Conservation (phyloP, 2,888 invertebrate species). For the Alloscopus bannaensis region DNA sequence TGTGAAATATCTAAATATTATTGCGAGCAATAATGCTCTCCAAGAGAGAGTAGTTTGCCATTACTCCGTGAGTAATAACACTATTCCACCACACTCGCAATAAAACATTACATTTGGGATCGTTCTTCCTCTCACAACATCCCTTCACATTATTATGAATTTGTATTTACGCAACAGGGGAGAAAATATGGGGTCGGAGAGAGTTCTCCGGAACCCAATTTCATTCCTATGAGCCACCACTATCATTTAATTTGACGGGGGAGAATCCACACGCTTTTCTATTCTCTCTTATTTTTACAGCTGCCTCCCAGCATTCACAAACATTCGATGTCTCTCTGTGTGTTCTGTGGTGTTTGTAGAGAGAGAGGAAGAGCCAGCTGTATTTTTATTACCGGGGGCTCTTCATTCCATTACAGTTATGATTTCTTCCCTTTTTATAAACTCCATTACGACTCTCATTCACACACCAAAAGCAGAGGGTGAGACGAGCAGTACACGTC, state of each 20-base stretch:
- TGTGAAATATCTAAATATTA: slow-evolving; percentile 29
- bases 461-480: background rate
- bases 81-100: slow-evolving; percentile 16
- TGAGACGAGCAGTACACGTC: no score
- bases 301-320: slow-evolving; percentile 38
- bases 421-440: slow-evolving; percentile 45
- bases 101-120: slow-evolving; percentile 44
- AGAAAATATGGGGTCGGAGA: background rate
- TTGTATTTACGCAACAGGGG: slow-evolving; percentile 53
- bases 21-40: slow-evolving; percentile 10
- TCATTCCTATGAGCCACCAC: slow-evolving; percentile 1
- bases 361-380: slow-evolving; percentile 35
- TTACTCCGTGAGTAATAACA: slow-evolving; percentile 1
- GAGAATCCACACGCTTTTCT: background rate
- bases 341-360: no score
- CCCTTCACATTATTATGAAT: slow-evolving; percentile 51
- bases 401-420: slow-evolving; percentile 59
- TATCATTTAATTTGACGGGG: slow-evolving; percentile 50
- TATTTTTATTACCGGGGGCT: slow-evolving; percentile 58
- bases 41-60: background rate
- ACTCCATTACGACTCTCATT: slow-evolving; percentile 12
- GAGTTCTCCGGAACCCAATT: background rate
- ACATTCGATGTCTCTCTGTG: background rate
- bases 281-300: slow-evolving; percentile 50
- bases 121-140: background rate